Conservation (phyloP, 2,797 vertebrate species). For the Catharus ustulatus region DNA sequence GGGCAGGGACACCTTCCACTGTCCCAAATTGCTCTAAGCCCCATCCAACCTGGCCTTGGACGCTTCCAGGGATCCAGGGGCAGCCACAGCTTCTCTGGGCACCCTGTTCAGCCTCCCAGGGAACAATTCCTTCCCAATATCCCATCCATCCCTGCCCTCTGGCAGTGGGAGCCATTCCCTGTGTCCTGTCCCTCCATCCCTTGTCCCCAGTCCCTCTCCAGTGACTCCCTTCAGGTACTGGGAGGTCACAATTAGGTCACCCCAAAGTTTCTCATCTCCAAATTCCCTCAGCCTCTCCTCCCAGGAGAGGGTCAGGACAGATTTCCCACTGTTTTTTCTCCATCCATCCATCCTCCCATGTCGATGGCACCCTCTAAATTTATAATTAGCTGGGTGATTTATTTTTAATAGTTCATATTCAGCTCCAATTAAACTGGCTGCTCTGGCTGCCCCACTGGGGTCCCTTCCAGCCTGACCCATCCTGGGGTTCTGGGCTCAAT, state of each 20-base stretch:
- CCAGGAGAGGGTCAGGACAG: background rate
- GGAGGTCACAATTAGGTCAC: background rate
- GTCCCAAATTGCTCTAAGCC: accelerated
- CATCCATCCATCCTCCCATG: no score
- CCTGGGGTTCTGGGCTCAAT: background rate
- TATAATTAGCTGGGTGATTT: background rate
- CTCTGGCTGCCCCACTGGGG: background rate
- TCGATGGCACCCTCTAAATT: no score
- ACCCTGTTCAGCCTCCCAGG: accelerated
- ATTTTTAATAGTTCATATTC: background rate
- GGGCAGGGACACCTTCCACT: no score
- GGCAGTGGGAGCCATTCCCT: background rate
- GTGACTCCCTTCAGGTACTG: background rate
- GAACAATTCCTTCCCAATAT: accelerated
- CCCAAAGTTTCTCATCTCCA: background rate
- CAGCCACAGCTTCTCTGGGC: background rate
- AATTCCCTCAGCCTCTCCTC: background rate
- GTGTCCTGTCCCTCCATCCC: background rate
- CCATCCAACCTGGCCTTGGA: background rate
- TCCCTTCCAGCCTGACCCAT: background rate
- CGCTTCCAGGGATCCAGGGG: background rate
- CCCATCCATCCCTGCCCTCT: accelerated
- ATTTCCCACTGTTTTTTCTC: background rate
- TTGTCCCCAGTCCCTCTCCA: background rate
- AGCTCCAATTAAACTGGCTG: background rate